Conservation (phyloP, 2,888 invertebrate species). For the Deilephila elpenor region DNA sequence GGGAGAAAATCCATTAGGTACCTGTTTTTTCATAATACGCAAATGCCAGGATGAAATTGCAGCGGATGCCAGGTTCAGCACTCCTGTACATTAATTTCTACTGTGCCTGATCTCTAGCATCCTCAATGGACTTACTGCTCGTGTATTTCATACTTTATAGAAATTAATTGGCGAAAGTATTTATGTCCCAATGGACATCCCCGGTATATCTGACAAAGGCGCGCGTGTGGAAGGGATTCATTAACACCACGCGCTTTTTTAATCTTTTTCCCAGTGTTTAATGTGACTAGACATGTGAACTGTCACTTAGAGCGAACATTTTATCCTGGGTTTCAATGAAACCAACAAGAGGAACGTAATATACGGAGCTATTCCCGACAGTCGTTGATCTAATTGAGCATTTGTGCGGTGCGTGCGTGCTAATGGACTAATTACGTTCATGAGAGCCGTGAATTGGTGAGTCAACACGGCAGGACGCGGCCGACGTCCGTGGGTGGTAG, state of each 20-base stretch:
- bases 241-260: neutral
- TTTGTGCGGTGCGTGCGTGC: slow-evolving; percentile 82
- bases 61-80: too few relatives aligned
- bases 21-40: too few relatives aligned
- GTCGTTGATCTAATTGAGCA: slow-evolving; percentile 82
- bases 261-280: slow-evolving; percentile 3
- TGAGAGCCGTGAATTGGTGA: slow-evolving; percentile 78
- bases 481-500: slow-evolving; percentile 77
- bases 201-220: neutral
- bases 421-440: slow-evolving; percentile 82
- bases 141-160: neutral
- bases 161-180: neutral
- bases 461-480: slow-evolving; percentile 74
- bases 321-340: slow-evolving; percentile 65
- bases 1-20: too few relatives aligned
- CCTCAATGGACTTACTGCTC: too few relatives aligned
- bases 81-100: too few relatives aligned
- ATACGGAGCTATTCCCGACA: slow-evolving; percentile 71
- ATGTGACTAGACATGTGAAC: slow-evolving; percentile 33
- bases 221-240: neutral
- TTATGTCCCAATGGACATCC: neutral
- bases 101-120: too few relatives aligned
- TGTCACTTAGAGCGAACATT: slow-evolving; percentile 61
- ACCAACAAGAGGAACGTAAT: slow-evolving; percentile 69
- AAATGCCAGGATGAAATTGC: too few relatives aligned